Evolutionary conservation across 2,797 vertebrate species (phyloP).

Genomic region (Parambassis ranga): DNA sequence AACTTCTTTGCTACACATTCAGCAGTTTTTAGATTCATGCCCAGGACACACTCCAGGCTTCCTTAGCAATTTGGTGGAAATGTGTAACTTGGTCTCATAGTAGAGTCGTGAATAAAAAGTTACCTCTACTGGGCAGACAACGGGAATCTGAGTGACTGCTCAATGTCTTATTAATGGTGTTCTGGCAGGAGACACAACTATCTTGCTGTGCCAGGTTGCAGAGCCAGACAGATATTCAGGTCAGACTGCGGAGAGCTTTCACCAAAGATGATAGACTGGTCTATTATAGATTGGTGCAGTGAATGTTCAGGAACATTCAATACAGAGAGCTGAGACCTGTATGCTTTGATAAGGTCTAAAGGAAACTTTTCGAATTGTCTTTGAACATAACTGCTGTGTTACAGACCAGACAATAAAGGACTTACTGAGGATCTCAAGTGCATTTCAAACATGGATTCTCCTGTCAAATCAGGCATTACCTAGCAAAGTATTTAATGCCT

Average conservation of each 20-base stretch:
- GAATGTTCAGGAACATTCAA: constrained; percentile 43
- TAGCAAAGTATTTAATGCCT: too few relatives aligned
- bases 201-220: constrained; percentile 52
- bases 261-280: constrained; percentile 48
- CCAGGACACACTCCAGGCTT: neutral
- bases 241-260: constrained; percentile 61
- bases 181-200: constrained; percentile 55
- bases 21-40: too few relatives aligned
- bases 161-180: constrained; percentile 48
- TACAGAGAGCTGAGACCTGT: constrained; percentile 15
- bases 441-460: neutral
- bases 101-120: neutral
- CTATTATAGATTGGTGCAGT: constrained; percentile 52
- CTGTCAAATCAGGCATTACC: neutral
- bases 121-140: constrained; percentile 19
- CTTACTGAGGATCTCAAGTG: neutral
- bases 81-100: neutral
- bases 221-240: constrained; percentile 61
- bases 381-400: neutral
- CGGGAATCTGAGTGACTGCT: constrained; percentile 25
- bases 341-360: constrained; percentile 6
- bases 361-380: constrained; percentile 3
- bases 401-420: neutral
- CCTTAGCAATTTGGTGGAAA: neutral
- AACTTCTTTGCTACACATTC: neutral